phyloP scores from a whole-genome alignment of 1,140 invertebrate species.

The Danaus plexippus region DNA sequence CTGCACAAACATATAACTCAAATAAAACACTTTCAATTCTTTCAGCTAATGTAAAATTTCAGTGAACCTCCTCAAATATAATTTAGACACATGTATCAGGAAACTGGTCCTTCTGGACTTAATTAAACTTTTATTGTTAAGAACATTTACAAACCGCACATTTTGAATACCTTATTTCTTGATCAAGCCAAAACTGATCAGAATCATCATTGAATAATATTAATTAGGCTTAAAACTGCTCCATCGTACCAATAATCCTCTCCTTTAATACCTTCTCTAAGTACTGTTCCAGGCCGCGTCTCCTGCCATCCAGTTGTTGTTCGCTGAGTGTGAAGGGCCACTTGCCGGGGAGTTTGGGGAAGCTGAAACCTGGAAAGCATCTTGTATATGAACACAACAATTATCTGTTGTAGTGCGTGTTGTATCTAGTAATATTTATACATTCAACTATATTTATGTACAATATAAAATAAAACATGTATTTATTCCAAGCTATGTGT shows the following conservation, averaged over 20 bases:
- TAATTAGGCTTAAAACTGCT: too few species aligned
- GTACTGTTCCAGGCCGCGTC: conserved; percentile 96
- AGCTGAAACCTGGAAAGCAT: conserved; percentile 84
- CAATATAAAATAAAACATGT: background rate
- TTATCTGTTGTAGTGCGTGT: too few species aligned
- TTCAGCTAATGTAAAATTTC: conserved; percentile 1
- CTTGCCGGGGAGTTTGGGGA: conserved; percentile 98
- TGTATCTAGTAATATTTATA: conserved; percentile 2
- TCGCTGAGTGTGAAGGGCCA: conserved; percentile 98
- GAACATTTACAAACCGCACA: too few species aligned
- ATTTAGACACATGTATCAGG: too few species aligned
- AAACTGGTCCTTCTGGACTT: too few species aligned
- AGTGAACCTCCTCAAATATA: background rate
- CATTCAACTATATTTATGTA: background rate
- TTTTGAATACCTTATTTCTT: too few species aligned
- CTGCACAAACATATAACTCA: background rate
- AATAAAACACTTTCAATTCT: conserved; percentile 4
- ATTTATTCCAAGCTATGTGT: background rate
- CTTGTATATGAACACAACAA: too few species aligned
- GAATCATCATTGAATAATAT: too few species aligned
- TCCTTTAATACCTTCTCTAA: conserved; percentile 83
- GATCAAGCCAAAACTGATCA: too few species aligned
- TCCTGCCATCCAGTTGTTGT: conserved; percentile 94
- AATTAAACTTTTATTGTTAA: too few species aligned
- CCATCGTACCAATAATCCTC: too few species aligned